Percentiles rank a stretch among this genome's conserved stretches.
Evolutionary conservation across 2,797 vertebrate species (phyloP).

Genomic region (Acanthis flammea): DNA sequence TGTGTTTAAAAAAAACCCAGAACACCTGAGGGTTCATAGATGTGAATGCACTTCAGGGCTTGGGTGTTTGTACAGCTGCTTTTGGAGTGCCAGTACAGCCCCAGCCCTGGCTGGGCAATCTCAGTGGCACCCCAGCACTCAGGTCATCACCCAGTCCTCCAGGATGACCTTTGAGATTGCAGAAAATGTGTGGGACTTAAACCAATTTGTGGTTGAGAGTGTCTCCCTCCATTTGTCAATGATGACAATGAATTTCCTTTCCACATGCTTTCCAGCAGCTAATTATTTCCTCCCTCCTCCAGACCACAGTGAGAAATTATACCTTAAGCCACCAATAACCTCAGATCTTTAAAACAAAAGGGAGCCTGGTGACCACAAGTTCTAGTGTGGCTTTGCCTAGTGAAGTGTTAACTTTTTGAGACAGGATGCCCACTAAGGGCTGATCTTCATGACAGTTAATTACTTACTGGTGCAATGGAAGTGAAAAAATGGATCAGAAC

Average conservation of each 20-base stretch:
- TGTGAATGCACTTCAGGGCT: background rate
- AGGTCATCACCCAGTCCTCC: background rate
- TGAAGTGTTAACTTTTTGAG: background rate
- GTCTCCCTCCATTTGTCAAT: background rate
- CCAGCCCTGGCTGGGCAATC: background rate
- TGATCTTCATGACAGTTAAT: background rate
- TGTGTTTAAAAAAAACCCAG: background rate
- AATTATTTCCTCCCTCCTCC: constrained; percentile 8
- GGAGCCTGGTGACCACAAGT: background rate
- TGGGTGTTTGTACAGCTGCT: background rate
- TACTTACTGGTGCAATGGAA: background rate
- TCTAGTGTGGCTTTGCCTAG: background rate
- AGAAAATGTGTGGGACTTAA: background rate
- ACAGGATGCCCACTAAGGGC: background rate
- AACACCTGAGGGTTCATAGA: background rate
- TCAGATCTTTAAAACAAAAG: background rate
- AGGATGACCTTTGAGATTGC: background rate
- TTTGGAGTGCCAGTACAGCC: background rate
- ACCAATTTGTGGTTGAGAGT: background rate
- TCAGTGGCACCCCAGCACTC: background rate
- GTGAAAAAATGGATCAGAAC: background rate
- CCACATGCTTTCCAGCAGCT: background rate
- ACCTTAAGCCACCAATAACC: background rate
- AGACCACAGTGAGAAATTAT: background rate
- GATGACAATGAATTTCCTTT: background rate